These are phyloP conservation scores for Zelostemma sp. DNA, from an alignment of 1,140 invertebrate species.

Conservation along the genomic window DNA sequence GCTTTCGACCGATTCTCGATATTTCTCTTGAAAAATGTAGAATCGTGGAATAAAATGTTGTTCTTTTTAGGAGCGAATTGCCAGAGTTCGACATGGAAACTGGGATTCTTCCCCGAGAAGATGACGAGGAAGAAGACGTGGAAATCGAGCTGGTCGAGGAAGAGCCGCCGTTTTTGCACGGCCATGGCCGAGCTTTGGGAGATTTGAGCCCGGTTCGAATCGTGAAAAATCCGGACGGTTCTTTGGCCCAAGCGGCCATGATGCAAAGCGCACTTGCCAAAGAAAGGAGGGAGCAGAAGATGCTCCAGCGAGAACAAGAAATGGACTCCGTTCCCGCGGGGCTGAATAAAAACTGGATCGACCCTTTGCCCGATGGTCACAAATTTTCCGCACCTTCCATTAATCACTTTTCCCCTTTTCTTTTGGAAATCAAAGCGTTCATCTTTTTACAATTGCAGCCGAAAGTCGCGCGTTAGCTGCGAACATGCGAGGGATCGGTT, in stretches of 20 bases:
- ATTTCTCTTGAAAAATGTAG: too few species aligned
- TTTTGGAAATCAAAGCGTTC: neutral
- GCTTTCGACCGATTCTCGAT: too few species aligned
- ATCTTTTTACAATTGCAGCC: conserved; percentile 58
- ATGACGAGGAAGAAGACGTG: conserved; percentile 96
- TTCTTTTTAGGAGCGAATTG: conserved; percentile 81
- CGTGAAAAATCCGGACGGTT: conserved; percentile 99
- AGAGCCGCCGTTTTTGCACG: conserved; percentile 95
- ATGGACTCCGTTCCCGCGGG: conserved; percentile 87
- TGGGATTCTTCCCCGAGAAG: conserved; percentile 88
- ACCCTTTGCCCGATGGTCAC: conserved; percentile 89
- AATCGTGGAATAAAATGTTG: neutral
- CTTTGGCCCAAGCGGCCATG: conserved; percentile 97
- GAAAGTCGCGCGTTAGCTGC: conserved; percentile 79
- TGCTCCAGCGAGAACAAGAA: conserved; percentile 92
- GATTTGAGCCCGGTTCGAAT: conserved; percentile 97
- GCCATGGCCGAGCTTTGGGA: conserved; percentile 88
- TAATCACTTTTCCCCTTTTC: neutral
- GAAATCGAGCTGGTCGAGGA: conserved; percentile 99
- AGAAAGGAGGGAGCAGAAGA: conserved; percentile 94
- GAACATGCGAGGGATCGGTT: conserved; percentile 86
- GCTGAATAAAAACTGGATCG: conserved; percentile 94
- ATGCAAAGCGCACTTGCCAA: conserved; percentile 99
- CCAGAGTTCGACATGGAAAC: conserved; percentile 94
- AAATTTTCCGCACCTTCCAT: too few species aligned